Percentiles rank a stretch among this genome's conserved stretches.
Conservation (phyloP, 23 tunicate species). For the Diplosoma virens region DNA sequence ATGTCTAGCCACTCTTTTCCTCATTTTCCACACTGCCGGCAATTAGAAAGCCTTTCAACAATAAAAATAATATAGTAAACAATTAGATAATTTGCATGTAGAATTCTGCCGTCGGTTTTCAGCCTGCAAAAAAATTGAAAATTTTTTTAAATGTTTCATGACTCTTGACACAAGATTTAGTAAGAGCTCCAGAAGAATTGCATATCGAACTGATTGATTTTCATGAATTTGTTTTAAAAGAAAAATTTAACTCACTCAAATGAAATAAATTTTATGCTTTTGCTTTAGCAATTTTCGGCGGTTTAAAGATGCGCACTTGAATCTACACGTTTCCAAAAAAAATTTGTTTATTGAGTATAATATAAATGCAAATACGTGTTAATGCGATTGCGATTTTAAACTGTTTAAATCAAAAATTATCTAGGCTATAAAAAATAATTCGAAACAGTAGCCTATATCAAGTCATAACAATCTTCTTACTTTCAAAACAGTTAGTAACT, state of each 20-base stretch:
- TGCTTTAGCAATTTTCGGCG: no score
- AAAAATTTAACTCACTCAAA: not conserved
- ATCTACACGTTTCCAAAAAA: no score
- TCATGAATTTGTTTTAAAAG: conserved; percentile 8
- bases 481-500: no score
- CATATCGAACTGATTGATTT: conserved; percentile 6
- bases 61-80: not conserved
- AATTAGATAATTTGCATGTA: not conserved
- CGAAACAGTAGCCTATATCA: no score
- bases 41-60: conserved; percentile 6
- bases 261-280: not conserved
- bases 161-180: not conserved
- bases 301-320: no score
- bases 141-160: not conserved
- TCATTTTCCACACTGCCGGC: not conserved
- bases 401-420: no score
- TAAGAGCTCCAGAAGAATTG: not conserved
- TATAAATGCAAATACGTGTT: no score
- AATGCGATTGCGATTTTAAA: no score
- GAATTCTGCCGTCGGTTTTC: conserved; percentile 2
- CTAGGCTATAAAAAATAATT: no score
- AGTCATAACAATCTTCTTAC: no score
- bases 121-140: not conserved
- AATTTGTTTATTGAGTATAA: no score
- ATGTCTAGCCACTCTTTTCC: conserved; percentile 8